These are phyloP conservation scores for Albula goreensis DNA, from an alignment of 2,113 vertebrate species.

Conservation along the genomic window DNA sequence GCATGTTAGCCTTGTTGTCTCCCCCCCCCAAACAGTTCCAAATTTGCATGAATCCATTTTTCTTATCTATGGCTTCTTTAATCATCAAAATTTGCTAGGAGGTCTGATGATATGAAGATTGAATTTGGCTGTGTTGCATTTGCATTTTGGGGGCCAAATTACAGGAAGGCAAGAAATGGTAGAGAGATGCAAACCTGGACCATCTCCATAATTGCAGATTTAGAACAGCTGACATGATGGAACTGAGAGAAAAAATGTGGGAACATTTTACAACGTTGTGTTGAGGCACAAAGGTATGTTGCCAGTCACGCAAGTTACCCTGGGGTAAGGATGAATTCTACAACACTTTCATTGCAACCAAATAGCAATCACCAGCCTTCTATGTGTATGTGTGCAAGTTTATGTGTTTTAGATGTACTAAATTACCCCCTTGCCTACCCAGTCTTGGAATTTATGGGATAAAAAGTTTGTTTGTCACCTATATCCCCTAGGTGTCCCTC, in stretches of 20 bases:
- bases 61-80: too few relatives aligned
- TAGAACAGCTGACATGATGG: background rate
- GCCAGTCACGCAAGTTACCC: background rate
- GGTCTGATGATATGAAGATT: too few relatives aligned
- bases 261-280: background rate
- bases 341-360: background rate
- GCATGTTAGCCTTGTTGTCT: too few relatives aligned
- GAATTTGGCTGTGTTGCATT: too few relatives aligned
- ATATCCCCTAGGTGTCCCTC: background rate
- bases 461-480: conserved; percentile 19
- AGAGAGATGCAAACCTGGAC: background rate
- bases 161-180: background rate
- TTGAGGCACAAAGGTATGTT: background rate
- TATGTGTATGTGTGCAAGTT: background rate
- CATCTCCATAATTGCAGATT: background rate
- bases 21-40: too few relatives aligned
- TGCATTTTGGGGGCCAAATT: too few relatives aligned
- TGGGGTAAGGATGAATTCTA: background rate
- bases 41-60: too few relatives aligned
- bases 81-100: too few relatives aligned
- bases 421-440: background rate
- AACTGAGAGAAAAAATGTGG: background rate
- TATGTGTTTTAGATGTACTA: background rate
- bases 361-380: conserved; percentile 10
- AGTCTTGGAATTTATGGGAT: background rate